Percentiles rank a stretch among this genome's conserved stretches.
These are phyloP conservation scores for Pangasius larnaudii DNA, from an alignment of 2,797 vertebrate genomes.

Conservation along the genomic window DNA sequence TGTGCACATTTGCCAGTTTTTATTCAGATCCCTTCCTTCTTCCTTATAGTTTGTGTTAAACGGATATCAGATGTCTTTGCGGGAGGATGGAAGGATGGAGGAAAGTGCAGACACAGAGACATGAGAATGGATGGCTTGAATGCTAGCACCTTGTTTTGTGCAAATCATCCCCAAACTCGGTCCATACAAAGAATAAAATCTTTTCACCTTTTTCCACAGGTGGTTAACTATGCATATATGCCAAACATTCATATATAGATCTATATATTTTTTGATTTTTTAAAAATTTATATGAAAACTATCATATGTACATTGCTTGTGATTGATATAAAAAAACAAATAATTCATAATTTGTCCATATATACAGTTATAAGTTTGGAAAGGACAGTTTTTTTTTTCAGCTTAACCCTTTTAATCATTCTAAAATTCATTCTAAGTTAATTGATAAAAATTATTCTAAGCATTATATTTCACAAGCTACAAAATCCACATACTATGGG, in stretches of 20 bases:
- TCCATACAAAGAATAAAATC: slow-evolving; percentile 86
- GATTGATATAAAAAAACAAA: slow-evolving; percentile 73
- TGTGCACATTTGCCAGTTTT: not conserved
- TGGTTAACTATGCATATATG: slow-evolving; percentile 87
- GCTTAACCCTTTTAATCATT: slow-evolving; percentile 67
- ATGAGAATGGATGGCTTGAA: slow-evolving; percentile 78
- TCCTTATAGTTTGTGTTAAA: slow-evolving; percentile 26
- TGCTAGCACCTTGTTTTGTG: slow-evolving; percentile 88
- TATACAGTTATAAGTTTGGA: slow-evolving; percentile 78
- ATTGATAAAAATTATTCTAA: slow-evolving; percentile 69
- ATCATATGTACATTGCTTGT: slow-evolving; percentile 84
- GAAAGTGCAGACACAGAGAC: slow-evolving; percentile 27
- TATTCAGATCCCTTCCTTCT: not conserved
- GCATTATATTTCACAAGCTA: slow-evolving; percentile 78
- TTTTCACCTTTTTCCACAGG: slow-evolving; percentile 81
- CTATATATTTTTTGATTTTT: slow-evolving; percentile 80
- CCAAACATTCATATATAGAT: slow-evolving; percentile 87
- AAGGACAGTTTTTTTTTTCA: slow-evolving; percentile 60
- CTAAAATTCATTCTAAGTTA: slow-evolving; percentile 73
- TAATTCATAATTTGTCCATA: slow-evolving; percentile 74
- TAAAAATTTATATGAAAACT: slow-evolving; percentile 87
- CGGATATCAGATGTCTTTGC: slow-evolving; percentile 3
- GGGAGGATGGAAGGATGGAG: slow-evolving; percentile 41
- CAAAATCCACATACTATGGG: slow-evolving; percentile 77
- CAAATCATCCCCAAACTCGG: slow-evolving; percentile 83